These are phyloP conservation scores for Poecile montanus DNA, from an alignment of 2,797 vertebrate species.

Conservation along the genomic window DNA sequence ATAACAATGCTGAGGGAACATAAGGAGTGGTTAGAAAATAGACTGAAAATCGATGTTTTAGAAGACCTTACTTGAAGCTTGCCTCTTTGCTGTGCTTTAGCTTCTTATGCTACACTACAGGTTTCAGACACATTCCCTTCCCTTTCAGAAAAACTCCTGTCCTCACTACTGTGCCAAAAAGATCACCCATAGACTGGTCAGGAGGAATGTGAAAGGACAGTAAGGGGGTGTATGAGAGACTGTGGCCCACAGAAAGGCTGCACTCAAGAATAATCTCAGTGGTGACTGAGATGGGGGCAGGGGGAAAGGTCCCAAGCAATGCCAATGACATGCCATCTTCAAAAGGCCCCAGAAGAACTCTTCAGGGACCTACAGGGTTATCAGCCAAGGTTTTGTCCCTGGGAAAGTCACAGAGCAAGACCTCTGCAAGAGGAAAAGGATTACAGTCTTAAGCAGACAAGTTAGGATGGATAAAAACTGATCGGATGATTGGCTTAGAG, in stretches of 20 bases:
- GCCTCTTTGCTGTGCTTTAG: not conserved
- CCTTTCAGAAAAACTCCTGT: not conserved
- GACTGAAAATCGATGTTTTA: not conserved
- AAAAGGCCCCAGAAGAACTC: not conserved
- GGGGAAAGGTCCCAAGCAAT: not conserved
- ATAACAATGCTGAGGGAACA: not conserved
- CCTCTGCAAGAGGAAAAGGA: not conserved
- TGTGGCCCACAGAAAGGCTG: not conserved
- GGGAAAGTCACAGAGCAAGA: not conserved
- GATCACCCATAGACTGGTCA: not conserved
- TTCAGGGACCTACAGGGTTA: not conserved
- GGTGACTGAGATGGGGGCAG: accelerated
- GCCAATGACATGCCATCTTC: not conserved
- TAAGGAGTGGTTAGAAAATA: not conserved
- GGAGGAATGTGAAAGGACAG: accelerated
- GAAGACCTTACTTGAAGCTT: not conserved
- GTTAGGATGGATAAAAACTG: not conserved
- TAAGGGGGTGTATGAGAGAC: not conserved
- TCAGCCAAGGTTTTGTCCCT: not conserved
- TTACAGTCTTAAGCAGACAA: not conserved
- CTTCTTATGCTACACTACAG: accelerated
- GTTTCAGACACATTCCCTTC: not conserved
- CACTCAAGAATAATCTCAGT: not conserved
- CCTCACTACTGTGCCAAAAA: not conserved
- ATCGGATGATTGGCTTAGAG: not conserved